Conservation (phyloP, 1,140 invertebrate species). For the Trichonephila inaurata region DNA sequence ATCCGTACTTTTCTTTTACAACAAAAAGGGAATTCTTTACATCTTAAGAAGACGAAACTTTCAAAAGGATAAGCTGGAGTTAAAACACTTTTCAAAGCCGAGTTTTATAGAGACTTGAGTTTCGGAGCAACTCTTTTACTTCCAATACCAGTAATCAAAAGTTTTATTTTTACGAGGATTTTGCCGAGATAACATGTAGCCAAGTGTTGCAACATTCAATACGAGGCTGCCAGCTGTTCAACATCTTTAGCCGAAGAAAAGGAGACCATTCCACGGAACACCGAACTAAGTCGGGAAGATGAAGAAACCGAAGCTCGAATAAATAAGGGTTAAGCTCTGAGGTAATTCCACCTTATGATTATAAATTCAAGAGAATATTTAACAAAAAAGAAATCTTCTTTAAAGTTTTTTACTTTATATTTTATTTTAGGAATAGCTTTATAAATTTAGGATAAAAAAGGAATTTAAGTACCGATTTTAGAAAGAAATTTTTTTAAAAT, state of each 20-base stretch:
- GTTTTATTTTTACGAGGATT: constrained; percentile 27
- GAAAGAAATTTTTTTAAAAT: too few species aligned
- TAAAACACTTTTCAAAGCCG: not conserved
- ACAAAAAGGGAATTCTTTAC: not conserved
- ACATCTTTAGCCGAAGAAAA: not conserved
- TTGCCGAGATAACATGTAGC: constrained; percentile 13
- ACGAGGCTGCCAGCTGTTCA: constrained; percentile 15
- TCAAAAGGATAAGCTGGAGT: not conserved
- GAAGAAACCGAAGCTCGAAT: not conserved
- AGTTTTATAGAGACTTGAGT: not conserved
- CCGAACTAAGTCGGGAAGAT: not conserved
- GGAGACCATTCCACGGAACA: not conserved
- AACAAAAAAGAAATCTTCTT: too few species aligned
- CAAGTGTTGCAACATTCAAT: constrained; percentile 32
- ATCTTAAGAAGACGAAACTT: not conserved
- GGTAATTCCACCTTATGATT: too few species aligned
- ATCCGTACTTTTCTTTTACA: too few species aligned
- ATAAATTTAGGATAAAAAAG: too few species aligned
- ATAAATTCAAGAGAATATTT: too few species aligned
- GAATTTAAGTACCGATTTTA: too few species aligned
- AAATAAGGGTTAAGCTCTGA: not conserved
- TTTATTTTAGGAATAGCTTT: too few species aligned
- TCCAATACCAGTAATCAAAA: constrained; percentile 16
- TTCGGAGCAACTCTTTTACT: not conserved
- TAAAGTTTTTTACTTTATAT: too few species aligned